Evolutionary conservation across 2,888 invertebrate genomes (phyloP).

Genomic region (Trissolcus brochymenae): DNA sequence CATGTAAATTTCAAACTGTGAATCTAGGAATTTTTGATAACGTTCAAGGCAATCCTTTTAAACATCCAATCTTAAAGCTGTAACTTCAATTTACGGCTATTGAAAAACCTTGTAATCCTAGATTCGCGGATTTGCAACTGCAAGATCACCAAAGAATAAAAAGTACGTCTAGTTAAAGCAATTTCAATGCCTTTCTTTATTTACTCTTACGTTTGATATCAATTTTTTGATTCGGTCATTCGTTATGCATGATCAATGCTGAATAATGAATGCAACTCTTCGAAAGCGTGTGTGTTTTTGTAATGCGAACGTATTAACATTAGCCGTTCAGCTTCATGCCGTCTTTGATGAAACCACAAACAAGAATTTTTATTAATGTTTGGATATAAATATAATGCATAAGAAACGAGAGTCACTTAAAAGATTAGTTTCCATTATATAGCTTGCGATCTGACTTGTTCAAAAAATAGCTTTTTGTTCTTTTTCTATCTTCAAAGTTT

Average conservation of each 20-base stretch:
- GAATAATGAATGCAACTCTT: background rate
- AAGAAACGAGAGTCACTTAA: slow-evolving; percentile 34
- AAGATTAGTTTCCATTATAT: background rate
- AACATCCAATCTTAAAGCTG: background rate
- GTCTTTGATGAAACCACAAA: slow-evolving; percentile 65
- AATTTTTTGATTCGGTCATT: slow-evolving; percentile 5
- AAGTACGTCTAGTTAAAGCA: background rate
- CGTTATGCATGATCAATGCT: background rate
- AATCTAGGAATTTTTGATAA: slow-evolving; percentile 18
- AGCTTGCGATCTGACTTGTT: no score
- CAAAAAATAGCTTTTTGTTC: no score
- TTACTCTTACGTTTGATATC: slow-evolving; percentile 2
- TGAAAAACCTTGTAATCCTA: no score
- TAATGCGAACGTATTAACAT: slow-evolving; percentile 73
- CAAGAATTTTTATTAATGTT: slow-evolving; percentile 54
- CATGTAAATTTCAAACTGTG: slow-evolving; percentile 17
- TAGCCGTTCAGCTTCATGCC: slow-evolving; percentile 75
- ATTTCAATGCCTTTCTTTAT: background rate
- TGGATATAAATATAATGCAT: slow-evolving; percentile 51
- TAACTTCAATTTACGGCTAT: no score
- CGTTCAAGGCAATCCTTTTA: background rate
- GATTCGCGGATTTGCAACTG: no score
- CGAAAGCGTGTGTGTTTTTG: slow-evolving; percentile 62
- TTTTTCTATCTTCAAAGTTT: background rate
- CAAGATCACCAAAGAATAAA: no score